Percentiles rank a stretch among this genome's conserved stretches.
phyloP scores from a whole-genome alignment of 2,797 vertebrate genomes.

The Sternotherus odoratus region DNA sequence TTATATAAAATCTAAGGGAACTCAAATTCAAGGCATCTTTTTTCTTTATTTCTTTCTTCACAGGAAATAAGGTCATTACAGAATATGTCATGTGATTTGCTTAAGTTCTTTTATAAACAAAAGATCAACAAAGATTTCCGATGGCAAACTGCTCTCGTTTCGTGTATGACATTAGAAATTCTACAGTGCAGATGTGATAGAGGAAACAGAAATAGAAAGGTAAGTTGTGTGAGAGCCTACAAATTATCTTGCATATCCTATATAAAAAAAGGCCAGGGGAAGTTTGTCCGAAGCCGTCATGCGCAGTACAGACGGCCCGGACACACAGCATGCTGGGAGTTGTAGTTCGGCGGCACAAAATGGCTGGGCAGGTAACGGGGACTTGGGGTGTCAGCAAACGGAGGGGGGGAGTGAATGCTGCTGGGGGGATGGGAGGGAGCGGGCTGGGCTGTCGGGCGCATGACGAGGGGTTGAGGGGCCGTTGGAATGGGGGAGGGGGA shows the following conservation, averaged over 20 bases:
- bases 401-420: too few species aligned
- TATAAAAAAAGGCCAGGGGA: too few species aligned
- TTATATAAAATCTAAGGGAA: neutral
- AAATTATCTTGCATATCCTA: neutral
- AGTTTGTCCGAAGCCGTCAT: too few species aligned
- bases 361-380: too few species aligned
- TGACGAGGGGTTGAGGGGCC: too few species aligned
- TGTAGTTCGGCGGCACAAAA: too few species aligned
- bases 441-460: too few species aligned
- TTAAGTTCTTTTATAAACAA: slow-evolving; percentile 40
- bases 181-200: slow-evolving; percentile 62
- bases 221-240: slow-evolving; percentile 21
- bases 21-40: neutral
- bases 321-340: too few species aligned
- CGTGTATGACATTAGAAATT: slow-evolving; percentile 48
- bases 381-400: too few species aligned
- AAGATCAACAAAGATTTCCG: slow-evolving; percentile 46
- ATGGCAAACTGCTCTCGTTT: slow-evolving; percentile 41
- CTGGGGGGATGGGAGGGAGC: too few species aligned
- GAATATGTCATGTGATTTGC: slow-evolving; percentile 67
- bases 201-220: slow-evolving; percentile 13
- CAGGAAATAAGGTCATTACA: slow-evolving; percentile 71
- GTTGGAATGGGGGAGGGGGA: too few species aligned
- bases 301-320: too few species aligned
- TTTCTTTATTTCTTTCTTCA: slow-evolving; percentile 30